Percentiles rank a stretch among this genome's conserved stretches.
These are phyloP conservation scores for Habrosyne pyritoides DNA, from an alignment of 2,888 invertebrate genomes.

Conservation along the genomic window DNA sequence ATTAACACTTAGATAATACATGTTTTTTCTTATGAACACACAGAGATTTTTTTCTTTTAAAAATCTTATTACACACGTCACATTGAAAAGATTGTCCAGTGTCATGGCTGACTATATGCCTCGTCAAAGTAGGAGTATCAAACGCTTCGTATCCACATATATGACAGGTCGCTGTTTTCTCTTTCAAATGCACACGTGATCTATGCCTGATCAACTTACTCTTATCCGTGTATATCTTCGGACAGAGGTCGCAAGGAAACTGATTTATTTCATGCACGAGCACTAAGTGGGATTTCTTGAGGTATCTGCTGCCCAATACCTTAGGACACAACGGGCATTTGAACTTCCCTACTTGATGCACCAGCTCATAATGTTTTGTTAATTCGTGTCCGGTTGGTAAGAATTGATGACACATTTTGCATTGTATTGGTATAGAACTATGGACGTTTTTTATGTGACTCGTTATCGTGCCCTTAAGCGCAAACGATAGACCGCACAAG, in stretches of 20 bases:
- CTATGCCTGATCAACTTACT: conserved; percentile 13
- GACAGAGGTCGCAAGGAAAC: conserved; percentile 45
- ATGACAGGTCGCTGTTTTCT: conserved; percentile 27
- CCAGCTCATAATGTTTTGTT: conserved; percentile 17
- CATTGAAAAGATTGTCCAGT: conserved; percentile 53
- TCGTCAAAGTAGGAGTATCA: conserved; percentile 17
- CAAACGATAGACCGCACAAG: conserved; percentile 46
- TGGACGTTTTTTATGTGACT: conserved; percentile 42
- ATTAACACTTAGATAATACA: too few relatives aligned
- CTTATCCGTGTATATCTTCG: conserved; percentile 16
- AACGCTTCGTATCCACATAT: conserved; percentile 28
- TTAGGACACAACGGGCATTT: conserved; percentile 21
- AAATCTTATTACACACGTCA: conserved; percentile 62
- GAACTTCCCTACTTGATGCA: conserved; percentile 19
- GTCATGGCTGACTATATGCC: conserved; percentile 23
- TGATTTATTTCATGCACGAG: conserved; percentile 16
- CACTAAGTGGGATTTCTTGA: conserved; percentile 14
- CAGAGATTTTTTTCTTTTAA: conserved; percentile 32
- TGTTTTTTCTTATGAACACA: conserved; percentile 14
- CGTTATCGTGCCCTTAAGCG: conserved; percentile 41
- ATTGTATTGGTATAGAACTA: conserved; percentile 15
- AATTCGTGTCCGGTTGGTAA: conserved; percentile 15
- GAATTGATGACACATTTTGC: conserved; percentile 19
- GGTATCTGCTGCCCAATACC: conserved; percentile 12
- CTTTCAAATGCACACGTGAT: conserved; percentile 23